Evolutionary conservation across 2,113 vertebrate species (phyloP).

Genomic region (Sarotherodon lohbergeri): DNA sequence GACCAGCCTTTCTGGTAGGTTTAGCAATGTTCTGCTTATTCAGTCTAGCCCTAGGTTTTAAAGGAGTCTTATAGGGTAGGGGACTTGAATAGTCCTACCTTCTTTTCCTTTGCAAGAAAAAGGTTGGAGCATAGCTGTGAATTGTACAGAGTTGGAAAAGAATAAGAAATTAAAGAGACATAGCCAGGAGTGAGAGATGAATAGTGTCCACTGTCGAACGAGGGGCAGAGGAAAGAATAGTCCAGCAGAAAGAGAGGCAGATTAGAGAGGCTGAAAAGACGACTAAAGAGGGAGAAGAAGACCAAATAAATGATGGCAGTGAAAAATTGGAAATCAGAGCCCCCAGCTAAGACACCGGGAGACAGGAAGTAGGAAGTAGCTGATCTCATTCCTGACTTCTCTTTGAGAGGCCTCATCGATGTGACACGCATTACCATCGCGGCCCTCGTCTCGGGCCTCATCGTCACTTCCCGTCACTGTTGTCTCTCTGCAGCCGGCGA

Average conservation of each 20-base stretch:
- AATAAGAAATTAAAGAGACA: background rate
- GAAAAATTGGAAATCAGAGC: slow-evolving; percentile 16
- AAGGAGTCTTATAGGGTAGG: background rate
- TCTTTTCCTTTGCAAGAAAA: background rate
- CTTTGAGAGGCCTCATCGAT: slow-evolving; percentile 57
- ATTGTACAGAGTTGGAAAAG: background rate
- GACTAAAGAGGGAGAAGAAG: slow-evolving; percentile 4
- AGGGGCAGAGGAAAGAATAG: background rate
- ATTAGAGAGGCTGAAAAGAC: background rate
- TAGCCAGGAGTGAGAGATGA: slow-evolving; percentile 3
- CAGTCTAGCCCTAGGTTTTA: background rate
- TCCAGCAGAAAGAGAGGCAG: background rate
- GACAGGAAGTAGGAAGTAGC: slow-evolving; percentile 1
- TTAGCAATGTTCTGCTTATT: background rate
- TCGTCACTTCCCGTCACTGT: background rate
- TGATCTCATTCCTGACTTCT: slow-evolving; percentile 54
- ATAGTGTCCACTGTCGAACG: background rate
- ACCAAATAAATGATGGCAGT: slow-evolving; percentile 19
- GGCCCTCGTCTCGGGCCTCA: slow-evolving; percentile 21
- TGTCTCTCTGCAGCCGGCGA: slow-evolving; percentile 39
- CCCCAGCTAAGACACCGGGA: slow-evolving; percentile 1
- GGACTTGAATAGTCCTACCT: background rate
- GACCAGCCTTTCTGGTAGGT: background rate
- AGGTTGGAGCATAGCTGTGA: background rate
- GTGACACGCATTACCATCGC: slow-evolving; percentile 66